Base-by-base conservation (phyloP, 2,797 vertebrate species). In the Muraenolepis orangiensis region DNA sequence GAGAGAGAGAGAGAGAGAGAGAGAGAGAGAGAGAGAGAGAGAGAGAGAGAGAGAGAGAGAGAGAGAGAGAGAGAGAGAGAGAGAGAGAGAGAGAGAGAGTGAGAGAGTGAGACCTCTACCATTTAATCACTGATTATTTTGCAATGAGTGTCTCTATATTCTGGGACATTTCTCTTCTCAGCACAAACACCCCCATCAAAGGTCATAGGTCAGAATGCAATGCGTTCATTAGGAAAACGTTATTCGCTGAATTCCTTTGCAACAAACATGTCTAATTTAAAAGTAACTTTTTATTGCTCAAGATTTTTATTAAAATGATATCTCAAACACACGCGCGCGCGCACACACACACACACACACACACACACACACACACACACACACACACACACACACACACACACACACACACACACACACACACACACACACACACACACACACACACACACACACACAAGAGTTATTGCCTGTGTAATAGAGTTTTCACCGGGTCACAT, bases 401-500 rank as follows among this genome's bases (percentile, higher is more conserved):
- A 30, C 61, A 23, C 16, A 67, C 46, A 72, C 64, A 70, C 20
- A 23, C 72, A 70, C 32, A 28, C 73, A 72, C 46, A 64, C 34
- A 72, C 42, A 38, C 30, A 42, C n/a, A 68, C 14, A 23, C 42
- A 71, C 40, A 71, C 73, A 61, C 32, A 26, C 70, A 66, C 66
- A 34, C 78, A 57, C 71, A 70, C 57, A 64, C 38, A 70, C 67
- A 51, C 42, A 69, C 66, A 77, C 71, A 73, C 42, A 72, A 12
- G 68, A 36, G 26, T 66, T 66, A 66, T 23, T 28, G 23, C 23
- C 8, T n/a, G 4, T 66, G 61, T 23, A 23, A 14, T 10, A 23
- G 29, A 32, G 72, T 72, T 57, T 85, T 74, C n/a, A 61, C 61
- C 74, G 68, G 46, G 77, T 66, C 76, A 78, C 31, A 79, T 86